Evolutionary conservation across 2,797 vertebrate genomes (phyloP), one percentile per base, ranked within the genome.

Genomic region (Gymnothorax reevesii): DNA sequence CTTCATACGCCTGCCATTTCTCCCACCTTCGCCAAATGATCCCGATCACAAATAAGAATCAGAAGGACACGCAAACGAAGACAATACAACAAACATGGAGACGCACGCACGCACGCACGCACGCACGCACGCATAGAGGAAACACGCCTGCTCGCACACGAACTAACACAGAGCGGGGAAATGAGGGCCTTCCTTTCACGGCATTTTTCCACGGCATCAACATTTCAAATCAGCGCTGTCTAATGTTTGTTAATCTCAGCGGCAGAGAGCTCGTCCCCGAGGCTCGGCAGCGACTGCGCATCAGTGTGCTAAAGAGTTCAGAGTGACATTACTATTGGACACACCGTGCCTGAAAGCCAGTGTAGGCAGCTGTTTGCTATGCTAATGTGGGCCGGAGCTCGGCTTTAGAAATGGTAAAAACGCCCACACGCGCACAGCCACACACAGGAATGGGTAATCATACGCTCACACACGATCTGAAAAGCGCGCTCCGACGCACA

Each of bases 281-380:
- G 15, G 12, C 71, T 15, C 25, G 59, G 83, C 80, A 82, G 86
- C 62, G 86, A 79, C 82, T 22, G 33, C 55, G 84, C 84, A 84
- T 83, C 80, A 20, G 80, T 83, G 73, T 88, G 85, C 75, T 84
- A 86, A 86, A 87, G 88, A 87, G 88, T 88, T 89, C 80, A 83
- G 87, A 75, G 55, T 86, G 87, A 83, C 86, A 89, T 89, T 86
- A 88, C 83, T 87, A 80, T 86, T 84, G 88, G 87, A 84, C 88
- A 85, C 83, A 85, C 87, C 79, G 85, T 88, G 87, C 88, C 86
- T 87, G 86, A 90, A 89, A 84, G 85, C 71, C 83, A 87, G 86
- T 86, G 86, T 88, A 84, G 86, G 87, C 77, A 59, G 55, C 82
- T 33, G 85, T 86, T 89, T 89, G 82, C 88, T 86, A 89, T 89